Evolutionary conservation across 2,888 invertebrate genomes (phyloP).

Genomic region (Athetis lepigone): DNA sequence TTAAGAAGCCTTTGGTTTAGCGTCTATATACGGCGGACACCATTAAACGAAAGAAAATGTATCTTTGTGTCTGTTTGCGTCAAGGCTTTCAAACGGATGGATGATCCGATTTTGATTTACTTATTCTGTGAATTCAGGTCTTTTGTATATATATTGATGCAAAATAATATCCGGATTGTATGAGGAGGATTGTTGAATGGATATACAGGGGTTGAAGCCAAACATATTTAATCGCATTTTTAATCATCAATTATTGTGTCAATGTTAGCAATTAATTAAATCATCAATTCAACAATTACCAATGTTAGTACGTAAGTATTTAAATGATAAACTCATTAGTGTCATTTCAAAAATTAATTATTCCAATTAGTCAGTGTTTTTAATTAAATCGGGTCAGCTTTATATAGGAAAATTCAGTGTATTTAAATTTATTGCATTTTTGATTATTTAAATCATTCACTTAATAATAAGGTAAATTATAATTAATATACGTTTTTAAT

Average conservation of each 20-base stretch:
- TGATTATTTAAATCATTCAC: slow-evolving; percentile 17
- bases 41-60: too few species aligned
- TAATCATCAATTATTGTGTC: slow-evolving; percentile 26
- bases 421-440: background rate
- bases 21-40: too few species aligned
- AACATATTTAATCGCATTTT: slow-evolving; percentile 28
- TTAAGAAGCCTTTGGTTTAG: too few species aligned
- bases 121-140: too few species aligned
- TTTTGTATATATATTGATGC: too few species aligned
- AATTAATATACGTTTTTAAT: slow-evolving; percentile 16
- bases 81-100: too few species aligned
- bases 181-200: slow-evolving; percentile 10
- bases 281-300: slow-evolving; percentile 11
- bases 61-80: too few species aligned
- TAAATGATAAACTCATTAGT: slow-evolving; percentile 7
- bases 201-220: slow-evolving; percentile 46
- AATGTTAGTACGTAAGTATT: background rate
- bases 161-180: background rate
- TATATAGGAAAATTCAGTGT: slow-evolving; percentile 16
- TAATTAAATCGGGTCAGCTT: slow-evolving; percentile 40
- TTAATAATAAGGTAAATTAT: background rate
- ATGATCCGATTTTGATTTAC: too few species aligned
- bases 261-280: slow-evolving; percentile 27
- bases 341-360: background rate
- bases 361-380: background rate